Base-by-base conservation (phyloP, 2,888 invertebrate genomes). In the Julus scanicus region DNA sequence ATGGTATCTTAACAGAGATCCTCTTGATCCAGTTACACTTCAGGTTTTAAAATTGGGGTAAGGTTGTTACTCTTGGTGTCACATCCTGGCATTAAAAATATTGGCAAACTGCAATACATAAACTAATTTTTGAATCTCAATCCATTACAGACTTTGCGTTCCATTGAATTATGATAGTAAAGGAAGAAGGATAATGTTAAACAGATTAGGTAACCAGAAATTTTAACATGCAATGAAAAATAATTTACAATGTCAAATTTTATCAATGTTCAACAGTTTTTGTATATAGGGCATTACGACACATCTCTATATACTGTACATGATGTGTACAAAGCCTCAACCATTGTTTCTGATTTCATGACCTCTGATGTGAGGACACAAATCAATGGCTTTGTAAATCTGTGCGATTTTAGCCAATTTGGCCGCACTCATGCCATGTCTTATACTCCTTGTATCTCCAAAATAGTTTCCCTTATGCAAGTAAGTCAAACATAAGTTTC, bases 1-100 rank as follows among this genome's bases (percentile, higher is more conserved):
- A 91, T 95, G 97, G 92, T 97, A 96, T 92, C 93, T 94, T 89
- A 95, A 96, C 91, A 94, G 96, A 89, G 96, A 97, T 91, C 94
- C 96, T 89, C 94, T 93, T 13, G 94, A 94, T 84, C 95, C 95
- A 0, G 96, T 96, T 91, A 92, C 48, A 39, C 1, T 29, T 9
- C n/a, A 88, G 40, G 17, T 88, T 13, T 13, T 88, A 29, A 88
- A 87, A 49, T 17, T 49, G 15, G 88, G 88, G 88, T 88, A 37
- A 29, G 37, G 8, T 29, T n/a, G n/a, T n/a, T 48, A 11, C 48
- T 39, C 37, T 20, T 85, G 29, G 40, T 29, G 17, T 39, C 2
- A 85, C 11, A n/a, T 85, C 29, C 85, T 8, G n/a, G 2, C 15
- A 29, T 29, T 29, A 29, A 29, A 1, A 29, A 29, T 29, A 29